A percentile compares a stretch with the other conserved stretches of the same genome.
phyloP scores from a whole-genome alignment of 1,140 invertebrate species.

The Aphelinus atriplicis region DNA sequence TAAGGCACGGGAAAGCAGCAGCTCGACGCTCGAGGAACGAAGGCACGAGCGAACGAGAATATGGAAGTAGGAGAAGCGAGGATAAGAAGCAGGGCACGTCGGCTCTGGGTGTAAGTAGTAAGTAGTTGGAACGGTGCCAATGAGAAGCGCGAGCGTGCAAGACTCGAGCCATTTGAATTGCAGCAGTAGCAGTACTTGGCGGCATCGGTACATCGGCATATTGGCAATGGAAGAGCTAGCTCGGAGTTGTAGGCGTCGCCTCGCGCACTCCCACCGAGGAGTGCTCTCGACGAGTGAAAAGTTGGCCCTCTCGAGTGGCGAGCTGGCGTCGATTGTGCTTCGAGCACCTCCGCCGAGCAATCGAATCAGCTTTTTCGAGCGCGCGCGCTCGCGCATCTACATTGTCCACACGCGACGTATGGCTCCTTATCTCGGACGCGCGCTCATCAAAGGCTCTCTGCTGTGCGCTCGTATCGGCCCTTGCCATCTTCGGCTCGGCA shows the following conservation, averaged over 20 bases:
- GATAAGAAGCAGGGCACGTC: too few species aligned
- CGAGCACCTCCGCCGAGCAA: not conserved
- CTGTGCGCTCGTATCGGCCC: conserved; percentile 11
- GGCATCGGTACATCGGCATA: conserved; percentile 26
- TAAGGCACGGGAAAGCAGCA: not conserved
- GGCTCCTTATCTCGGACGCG: not conserved
- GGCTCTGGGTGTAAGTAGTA: not conserved
- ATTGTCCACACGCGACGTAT: not conserved
- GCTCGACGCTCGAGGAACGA: not conserved
- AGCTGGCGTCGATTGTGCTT: too few species aligned
- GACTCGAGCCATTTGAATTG: conserved; percentile 4
- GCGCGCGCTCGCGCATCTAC: not conserved
- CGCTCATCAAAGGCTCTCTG: conserved; percentile 16
- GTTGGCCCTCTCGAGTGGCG: not conserved
- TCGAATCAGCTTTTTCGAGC: not conserved
- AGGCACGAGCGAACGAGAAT: not conserved
- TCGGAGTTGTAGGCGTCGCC: not conserved
- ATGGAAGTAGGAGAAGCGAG: not conserved
- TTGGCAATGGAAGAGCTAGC: conserved; percentile 39
- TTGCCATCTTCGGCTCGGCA: too few species aligned
- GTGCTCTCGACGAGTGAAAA: not conserved
- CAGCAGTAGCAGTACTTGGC: not conserved
- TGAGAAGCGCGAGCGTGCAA: not conserved
- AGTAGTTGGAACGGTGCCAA: not conserved
- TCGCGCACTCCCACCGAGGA: not conserved